These are phyloP conservation scores for Entelurus aequoreus DNA, from an alignment of 2,113 vertebrate species.

Conservation along the genomic window DNA sequence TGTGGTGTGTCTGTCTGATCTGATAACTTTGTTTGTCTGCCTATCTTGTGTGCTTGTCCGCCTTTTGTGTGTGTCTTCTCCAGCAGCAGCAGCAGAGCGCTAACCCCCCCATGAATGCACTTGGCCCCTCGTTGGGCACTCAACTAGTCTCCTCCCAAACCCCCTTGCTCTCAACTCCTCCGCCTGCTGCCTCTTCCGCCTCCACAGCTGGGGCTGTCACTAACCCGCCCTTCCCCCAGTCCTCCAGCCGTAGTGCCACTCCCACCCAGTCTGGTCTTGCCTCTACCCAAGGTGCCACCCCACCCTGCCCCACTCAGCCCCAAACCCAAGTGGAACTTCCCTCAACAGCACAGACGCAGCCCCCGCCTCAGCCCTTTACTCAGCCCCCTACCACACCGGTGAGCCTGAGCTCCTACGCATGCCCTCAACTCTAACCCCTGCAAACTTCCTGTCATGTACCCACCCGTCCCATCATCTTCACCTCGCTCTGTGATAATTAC, in stretches of 20 bases:
- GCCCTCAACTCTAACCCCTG: slow-evolving; percentile 48
- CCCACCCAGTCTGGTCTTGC: slow-evolving; percentile 82
- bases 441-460: slow-evolving; percentile 47
- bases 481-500: slow-evolving; percentile 33
- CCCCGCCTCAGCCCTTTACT: slow-evolving; percentile 76
- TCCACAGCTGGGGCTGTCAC: slow-evolving; percentile 68
- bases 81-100: slow-evolving; percentile 81
- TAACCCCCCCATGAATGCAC: slow-evolving; percentile 86
- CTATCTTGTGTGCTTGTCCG: slow-evolving; percentile 19
- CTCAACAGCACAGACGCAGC: slow-evolving; percentile 61
- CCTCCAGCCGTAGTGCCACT: slow-evolving; percentile 84
- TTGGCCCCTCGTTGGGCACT: slow-evolving; percentile 76
- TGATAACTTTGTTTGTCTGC: slow-evolving; percentile 38
- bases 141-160: slow-evolving; percentile 85
- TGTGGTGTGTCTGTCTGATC: slow-evolving; percentile 42
- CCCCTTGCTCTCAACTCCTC: slow-evolving; percentile 78
- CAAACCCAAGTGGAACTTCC: slow-evolving; percentile 82
- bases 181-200: slow-evolving; percentile 68
- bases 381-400: slow-evolving; percentile 90
- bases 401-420: slow-evolving; percentile 71
- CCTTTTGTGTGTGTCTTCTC: slow-evolving; percentile 49
- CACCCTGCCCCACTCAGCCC: slow-evolving; percentile 77
- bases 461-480: slow-evolving; percentile 39
- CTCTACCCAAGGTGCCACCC: slow-evolving; percentile 75
- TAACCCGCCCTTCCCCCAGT: slow-evolving; percentile 77